phyloP scores from a whole-genome alignment of 2,888 invertebrate genomes.

The Agonopterix alstromeriana region DNA sequence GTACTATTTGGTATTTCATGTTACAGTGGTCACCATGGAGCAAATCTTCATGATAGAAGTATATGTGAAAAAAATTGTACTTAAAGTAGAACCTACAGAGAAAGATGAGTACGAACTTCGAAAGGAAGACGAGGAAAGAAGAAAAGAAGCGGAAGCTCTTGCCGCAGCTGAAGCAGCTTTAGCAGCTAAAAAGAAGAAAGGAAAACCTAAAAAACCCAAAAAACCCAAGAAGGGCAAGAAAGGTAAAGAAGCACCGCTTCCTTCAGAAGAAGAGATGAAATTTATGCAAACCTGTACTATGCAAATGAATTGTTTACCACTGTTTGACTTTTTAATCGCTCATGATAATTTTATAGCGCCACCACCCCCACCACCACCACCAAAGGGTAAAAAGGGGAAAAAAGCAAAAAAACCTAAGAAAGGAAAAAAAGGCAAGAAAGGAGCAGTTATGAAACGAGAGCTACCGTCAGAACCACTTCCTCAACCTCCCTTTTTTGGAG shows the following conservation, averaged over 20 bases:
- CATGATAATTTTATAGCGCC: constrained; percentile 67
- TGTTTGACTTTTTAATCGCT: constrained; percentile 66
- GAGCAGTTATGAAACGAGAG: constrained; percentile 32
- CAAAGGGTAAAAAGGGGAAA: constrained; percentile 25
- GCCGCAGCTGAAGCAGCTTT: constrained; percentile 46
- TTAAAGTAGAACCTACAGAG: constrained; percentile 58
- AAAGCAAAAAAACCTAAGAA: constrained; percentile 36
- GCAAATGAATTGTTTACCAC: constrained; percentile 60
- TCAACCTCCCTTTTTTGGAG: constrained; percentile 65
- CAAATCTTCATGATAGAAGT: constrained; percentile 71
- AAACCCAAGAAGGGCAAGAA: constrained; percentile 46
- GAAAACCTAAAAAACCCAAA: constrained; percentile 14
- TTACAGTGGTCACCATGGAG: constrained; percentile 39
- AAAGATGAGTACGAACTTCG: constrained; percentile 65
- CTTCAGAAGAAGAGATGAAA: constrained; percentile 68
- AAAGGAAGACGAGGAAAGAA: constrained; percentile 50
- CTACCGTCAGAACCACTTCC: constrained; percentile 65
- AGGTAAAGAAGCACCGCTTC: constrained; percentile 53
- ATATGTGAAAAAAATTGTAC: constrained; percentile 57
- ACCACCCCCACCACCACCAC: constrained; percentile 55
- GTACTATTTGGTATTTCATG: not conserved
- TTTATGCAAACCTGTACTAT: constrained; percentile 64
- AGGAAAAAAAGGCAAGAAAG: constrained; percentile 41
- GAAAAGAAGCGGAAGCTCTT: constrained; percentile 44
- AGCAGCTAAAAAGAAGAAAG: constrained; percentile 35